Conservation (phyloP, 2,113 vertebrate species). For the Cephalophus harveyi region DNA sequence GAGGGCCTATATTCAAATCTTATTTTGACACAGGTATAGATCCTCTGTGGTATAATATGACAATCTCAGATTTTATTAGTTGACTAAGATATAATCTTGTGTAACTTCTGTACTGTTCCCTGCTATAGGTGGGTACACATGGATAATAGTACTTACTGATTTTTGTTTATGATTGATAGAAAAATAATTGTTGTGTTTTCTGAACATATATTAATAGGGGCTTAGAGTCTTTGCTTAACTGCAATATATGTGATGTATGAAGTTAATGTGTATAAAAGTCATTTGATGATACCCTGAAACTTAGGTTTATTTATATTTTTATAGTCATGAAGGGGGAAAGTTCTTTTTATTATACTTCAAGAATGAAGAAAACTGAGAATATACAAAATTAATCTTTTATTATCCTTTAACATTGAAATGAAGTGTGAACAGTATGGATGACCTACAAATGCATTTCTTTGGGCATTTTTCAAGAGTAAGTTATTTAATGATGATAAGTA, state of each 20-base stretch:
- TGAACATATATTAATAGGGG: background rate
- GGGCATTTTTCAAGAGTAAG: constrained; percentile 7
- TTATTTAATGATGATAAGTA: background rate
- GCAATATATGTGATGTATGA: background rate
- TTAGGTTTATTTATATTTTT: constrained; percentile 17
- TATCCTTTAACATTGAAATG: background rate
- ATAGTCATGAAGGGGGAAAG: background rate
- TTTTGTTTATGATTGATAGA: background rate
- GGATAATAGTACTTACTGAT: background rate
- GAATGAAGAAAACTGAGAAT: background rate
- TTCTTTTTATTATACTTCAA: background rate
- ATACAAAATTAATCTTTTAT: background rate
- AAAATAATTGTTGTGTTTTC: constrained; percentile 37
- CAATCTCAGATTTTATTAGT: background rate
- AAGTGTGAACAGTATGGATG: background rate
- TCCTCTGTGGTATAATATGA: background rate
- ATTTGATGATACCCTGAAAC: background rate
- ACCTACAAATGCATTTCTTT: background rate
- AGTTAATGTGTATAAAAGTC: background rate
- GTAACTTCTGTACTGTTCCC: background rate
- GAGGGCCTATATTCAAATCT: background rate
- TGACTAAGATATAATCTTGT: background rate
- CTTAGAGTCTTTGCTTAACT: background rate
- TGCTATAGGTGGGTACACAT: background rate
- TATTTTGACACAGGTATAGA: background rate